Evolutionary conservation across 2,797 vertebrate species (phyloP).

Genomic region (Parauchenoglanis punctatus): DNA sequence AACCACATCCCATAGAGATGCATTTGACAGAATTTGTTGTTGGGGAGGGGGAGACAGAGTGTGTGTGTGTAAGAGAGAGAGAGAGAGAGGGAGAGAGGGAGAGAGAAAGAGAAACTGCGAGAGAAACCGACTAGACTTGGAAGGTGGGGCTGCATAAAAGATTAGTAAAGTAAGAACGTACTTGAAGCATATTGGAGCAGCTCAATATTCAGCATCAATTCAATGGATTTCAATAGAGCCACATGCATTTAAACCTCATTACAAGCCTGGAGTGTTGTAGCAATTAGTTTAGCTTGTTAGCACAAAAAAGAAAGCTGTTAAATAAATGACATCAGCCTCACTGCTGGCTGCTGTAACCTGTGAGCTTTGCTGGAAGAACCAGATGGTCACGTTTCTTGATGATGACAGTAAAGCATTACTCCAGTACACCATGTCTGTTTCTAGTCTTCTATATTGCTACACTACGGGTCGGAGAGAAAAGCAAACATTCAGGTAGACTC

Average conservation of each 20-base stretch:
- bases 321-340: conserved; percentile 36
- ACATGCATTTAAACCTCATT: conserved; percentile 33
- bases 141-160: conserved; percentile 31
- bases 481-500: conserved; percentile 43
- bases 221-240: conserved; percentile 25
- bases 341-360: not conserved
- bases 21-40: conserved; percentile 61
- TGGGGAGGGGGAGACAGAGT: conserved; percentile 32
- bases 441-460: conserved; percentile 50
- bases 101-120: conserved; percentile 27
- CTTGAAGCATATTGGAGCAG: conserved; percentile 26
- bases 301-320: conserved; percentile 19
- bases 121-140: conserved; percentile 48
- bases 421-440: conserved; percentile 40
- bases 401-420: conserved; percentile 30
- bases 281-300: conserved; percentile 47
- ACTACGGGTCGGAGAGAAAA: conserved; percentile 32
- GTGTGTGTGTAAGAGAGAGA: not conserved
- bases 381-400: conserved; percentile 28
- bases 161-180: conserved; percentile 43
- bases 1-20: conserved; percentile 73
- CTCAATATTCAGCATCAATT: conserved; percentile 21
- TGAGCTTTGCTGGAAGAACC: conserved; percentile 26
- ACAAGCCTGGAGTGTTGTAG: conserved; percentile 33
- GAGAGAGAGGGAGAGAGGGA: conserved; percentile 31